Conservation (phyloP, 2,888 invertebrate species). For the Listrodromus nycthemerus region DNA sequence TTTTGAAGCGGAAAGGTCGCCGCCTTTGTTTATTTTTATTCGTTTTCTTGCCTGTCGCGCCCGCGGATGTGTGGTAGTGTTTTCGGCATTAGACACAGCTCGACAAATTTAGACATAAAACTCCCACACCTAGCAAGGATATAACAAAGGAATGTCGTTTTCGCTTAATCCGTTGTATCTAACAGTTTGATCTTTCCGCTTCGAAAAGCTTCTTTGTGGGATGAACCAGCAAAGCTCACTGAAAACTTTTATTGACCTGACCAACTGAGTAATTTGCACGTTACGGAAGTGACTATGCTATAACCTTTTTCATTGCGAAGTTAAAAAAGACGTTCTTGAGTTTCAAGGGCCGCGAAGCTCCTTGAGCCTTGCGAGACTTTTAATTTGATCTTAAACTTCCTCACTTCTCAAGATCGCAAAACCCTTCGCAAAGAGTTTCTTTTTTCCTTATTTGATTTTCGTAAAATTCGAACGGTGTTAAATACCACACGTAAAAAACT, state of each 20-base stretch:
- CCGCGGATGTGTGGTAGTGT: slow-evolving; percentile 26
- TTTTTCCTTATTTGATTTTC: not conserved
- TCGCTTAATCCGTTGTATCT: not conserved
- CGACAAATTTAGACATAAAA: slow-evolving; percentile 36
- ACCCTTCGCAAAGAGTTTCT: not conserved
- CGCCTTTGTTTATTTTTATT: slow-evolving; percentile 1
- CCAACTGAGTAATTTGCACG: slow-evolving; percentile 23
- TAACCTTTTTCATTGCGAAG: not conserved
- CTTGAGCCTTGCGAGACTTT: slow-evolving; percentile 14
- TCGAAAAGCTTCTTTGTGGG: not conserved
- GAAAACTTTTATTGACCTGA: slow-evolving; percentile 17
- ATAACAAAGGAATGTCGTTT: not conserved
- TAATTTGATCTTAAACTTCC: slow-evolving; percentile 20
- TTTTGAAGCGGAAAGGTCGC: slow-evolving; percentile 22
- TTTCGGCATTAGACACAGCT: not conserved
- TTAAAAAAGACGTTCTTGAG: not conserved
- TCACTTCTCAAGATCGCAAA: not conserved
- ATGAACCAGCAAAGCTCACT: slow-evolving; percentile 2
- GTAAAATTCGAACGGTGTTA: not conserved
- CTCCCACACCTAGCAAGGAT: not conserved
- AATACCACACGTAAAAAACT: no score
- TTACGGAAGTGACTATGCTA: not conserved
- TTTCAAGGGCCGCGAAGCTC: slow-evolving; percentile 1
- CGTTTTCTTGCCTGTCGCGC: slow-evolving; percentile 6
- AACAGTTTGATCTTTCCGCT: slow-evolving; percentile 8